Base-by-base conservation (phyloP, 2,888 invertebrate genomes). In the Drosophila mulleri region DNA sequence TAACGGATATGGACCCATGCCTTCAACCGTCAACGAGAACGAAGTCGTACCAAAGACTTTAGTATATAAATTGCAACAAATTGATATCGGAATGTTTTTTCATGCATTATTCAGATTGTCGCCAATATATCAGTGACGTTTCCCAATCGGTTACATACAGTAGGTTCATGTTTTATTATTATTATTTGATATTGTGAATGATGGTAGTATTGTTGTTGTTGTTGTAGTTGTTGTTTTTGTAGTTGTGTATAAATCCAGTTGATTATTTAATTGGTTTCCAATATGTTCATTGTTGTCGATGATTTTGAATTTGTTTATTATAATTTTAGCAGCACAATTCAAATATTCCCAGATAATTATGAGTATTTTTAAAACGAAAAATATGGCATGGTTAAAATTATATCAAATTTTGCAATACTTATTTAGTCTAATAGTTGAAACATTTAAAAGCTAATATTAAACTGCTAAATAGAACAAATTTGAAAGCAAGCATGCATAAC, bases 21-120 rank as follows among this genome's bases (percentile, higher is more conserved):
- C 93, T 92, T 93, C 93, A 93, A 93, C 92, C 91, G 92, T 92
- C 89, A 93, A 92, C 87, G 93, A 93, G 85, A 93, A 93, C 92
- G 93, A 93, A 89, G 93, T 93, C 88, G 92, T 92, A 90, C 93
- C 93, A 92, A 93, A 93, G 82, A 93, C 93, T 93, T 92, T 80
- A 74, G 74, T 83, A 82, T 78, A 78, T 77, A 67, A 78, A 69
- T 83, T 72, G 18, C 48, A 56, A 70, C 8, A 75, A 72, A 67
- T 76, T 42, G 32, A 26, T 68, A 63, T 68, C 73, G 75, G 73
- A 53, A n/a, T 29, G 23, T 69, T 74, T 80, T 67, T 29, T 72
- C 74, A 78, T 83, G 87, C 82, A 76, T 67, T 66, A 61, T 67
- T 54, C 45, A 18, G 64, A 67, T 72, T 37, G 56, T 67, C 70